phyloP scores from a whole-genome alignment of 2,888 invertebrate species.

The Zhuqinia jingwanae region DNA sequence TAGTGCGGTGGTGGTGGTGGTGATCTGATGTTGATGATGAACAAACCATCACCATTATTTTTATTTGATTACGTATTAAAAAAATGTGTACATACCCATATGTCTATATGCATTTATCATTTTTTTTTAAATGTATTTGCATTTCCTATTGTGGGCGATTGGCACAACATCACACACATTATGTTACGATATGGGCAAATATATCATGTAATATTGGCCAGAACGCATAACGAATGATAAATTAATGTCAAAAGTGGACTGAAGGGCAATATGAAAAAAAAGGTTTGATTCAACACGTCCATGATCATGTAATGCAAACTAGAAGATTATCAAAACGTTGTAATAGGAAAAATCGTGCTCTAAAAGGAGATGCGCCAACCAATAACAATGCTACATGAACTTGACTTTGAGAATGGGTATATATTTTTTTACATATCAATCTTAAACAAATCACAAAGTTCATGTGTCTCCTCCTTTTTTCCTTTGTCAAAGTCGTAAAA shows the following conservation, averaged over 20 bases:
- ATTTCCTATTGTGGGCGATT: conserved; percentile 64
- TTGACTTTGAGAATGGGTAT: conserved; percentile 60
- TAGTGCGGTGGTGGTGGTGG: not conserved
- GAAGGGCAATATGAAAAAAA: conserved; percentile 64
- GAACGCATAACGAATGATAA: conserved; percentile 56
- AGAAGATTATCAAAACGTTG: not conserved
- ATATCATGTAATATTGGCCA: conserved; percentile 26
- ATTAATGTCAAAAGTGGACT: conserved; percentile 56
- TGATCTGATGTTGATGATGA: conserved; percentile 25
- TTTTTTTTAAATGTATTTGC: conserved; percentile 42
- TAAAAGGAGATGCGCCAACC: conserved; percentile 53
- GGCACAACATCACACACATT: conserved; percentile 17
- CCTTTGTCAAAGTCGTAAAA: conserved; percentile 54
- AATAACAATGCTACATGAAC: conserved; percentile 35
- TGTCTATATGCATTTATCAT: conserved; percentile 6
- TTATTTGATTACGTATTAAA: conserved; percentile 35
- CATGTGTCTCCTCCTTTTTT: conserved; percentile 1
- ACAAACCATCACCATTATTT: conserved; percentile 25
- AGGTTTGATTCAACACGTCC: conserved; percentile 57
- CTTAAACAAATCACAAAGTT: conserved; percentile 50
- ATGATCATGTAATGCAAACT: not conserved
- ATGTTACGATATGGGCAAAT: not conserved
- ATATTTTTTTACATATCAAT: conserved; percentile 50
- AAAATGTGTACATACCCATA: not conserved
- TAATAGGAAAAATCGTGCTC: conserved; percentile 25